Conservation (phyloP, 2,888 invertebrate species). For the Drosophila yooni region DNA sequence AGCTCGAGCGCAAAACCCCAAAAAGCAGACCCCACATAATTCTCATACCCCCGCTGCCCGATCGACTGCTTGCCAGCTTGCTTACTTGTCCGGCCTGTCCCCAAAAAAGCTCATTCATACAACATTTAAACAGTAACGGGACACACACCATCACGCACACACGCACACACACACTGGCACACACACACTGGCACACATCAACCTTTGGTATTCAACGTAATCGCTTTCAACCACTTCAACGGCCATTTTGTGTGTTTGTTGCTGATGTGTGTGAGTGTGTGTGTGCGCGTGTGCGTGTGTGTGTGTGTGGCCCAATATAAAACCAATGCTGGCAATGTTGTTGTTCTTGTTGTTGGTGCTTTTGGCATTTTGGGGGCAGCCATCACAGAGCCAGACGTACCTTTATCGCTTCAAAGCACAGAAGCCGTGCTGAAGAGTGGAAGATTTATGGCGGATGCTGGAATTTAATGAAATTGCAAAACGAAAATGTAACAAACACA, state of each 20-base stretch:
- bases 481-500: slow-evolving; percentile 83
- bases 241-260: slow-evolving; percentile 66
- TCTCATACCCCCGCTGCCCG: slow-evolving; percentile 23
- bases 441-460: slow-evolving; percentile 85
- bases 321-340: slow-evolving; percentile 45
- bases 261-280: slow-evolving; percentile 20
- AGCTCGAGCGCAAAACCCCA: slow-evolving; percentile 49
- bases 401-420: slow-evolving; percentile 81
- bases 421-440: slow-evolving; percentile 82
- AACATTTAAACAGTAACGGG: slow-evolving; percentile 73
- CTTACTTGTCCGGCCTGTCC: slow-evolving; percentile 32
- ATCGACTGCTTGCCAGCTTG: not conserved
- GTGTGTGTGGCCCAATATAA: slow-evolving; percentile 58
- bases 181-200: slow-evolving; percentile 48
- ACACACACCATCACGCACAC: slow-evolving; percentile 52
- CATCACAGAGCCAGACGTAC: slow-evolving; percentile 65
- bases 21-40: slow-evolving; percentile 52
- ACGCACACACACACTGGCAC: slow-evolving; percentile 5
- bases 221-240: slow-evolving; percentile 80
- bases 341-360: slow-evolving; percentile 49
- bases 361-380: slow-evolving; percentile 62
- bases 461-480: slow-evolving; percentile 85
- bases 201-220: slow-evolving; percentile 79
- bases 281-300: slow-evolving; percentile 12
- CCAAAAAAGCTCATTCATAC: slow-evolving; percentile 76